phyloP scores from a whole-genome alignment of 2,888 invertebrate species.

The Euplagia quadripunctaria region DNA sequence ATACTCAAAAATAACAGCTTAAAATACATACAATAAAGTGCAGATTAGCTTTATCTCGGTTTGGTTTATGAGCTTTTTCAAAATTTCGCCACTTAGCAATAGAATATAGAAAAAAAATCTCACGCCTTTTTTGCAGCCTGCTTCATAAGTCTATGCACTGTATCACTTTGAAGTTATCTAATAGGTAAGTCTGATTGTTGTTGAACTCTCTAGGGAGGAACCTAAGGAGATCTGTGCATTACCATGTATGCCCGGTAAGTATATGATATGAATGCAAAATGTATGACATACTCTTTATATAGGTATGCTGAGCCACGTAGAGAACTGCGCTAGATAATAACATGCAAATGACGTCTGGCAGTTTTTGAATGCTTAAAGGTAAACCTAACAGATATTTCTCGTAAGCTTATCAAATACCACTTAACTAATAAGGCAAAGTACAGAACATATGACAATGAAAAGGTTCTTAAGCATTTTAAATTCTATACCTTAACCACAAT shows the following conservation, averaged over 20 bases:
- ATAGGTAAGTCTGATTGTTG: not conserved
- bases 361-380: not conserved
- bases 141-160: not conserved
- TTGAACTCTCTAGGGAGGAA: not conserved
- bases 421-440: no score
- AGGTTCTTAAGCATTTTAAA: no score
- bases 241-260: conserved; percentile 21
- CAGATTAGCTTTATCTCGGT: not conserved
- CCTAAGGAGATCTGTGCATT: not conserved
- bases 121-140: not conserved
- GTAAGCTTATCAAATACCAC: not conserved
- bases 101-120: not conserved
- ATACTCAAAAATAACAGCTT: not conserved
- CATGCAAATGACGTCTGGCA: conserved; percentile 1
- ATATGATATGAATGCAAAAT: conserved; percentile 27
- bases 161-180: not conserved
- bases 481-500: no score
- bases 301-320: conserved; percentile 4
- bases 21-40: not conserved
- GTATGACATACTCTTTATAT: conserved; percentile 14
- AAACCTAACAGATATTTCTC: not conserved
- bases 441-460: no score
- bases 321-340: not conserved
- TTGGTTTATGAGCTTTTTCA: not conserved
- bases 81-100: not conserved